Percentiles rank a stretch among this genome's conserved stretches.
phyloP scores from a whole-genome alignment of 2,797 vertebrate species.

The Hippocampus kuda region DNA sequence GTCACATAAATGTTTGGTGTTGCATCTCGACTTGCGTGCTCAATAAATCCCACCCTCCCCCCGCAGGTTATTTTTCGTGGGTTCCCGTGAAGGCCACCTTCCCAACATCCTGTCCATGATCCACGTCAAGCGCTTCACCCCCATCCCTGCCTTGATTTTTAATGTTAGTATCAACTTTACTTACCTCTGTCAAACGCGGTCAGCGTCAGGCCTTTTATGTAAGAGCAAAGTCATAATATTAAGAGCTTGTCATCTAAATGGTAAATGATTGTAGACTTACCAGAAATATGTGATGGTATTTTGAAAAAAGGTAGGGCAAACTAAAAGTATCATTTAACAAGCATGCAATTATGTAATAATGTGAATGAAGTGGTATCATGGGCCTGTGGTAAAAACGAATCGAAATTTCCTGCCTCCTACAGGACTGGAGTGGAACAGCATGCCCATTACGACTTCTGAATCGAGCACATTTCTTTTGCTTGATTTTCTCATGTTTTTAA shows the following conservation, averaged over 20 bases:
- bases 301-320: too few species aligned
- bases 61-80: slow-evolving; percentile 75
- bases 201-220: neutral
- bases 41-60: neutral
- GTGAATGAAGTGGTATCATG: too few species aligned
- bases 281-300: too few species aligned
- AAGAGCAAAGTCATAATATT: too few species aligned
- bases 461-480: neutral
- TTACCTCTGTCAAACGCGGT: too few species aligned
- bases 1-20: too few species aligned
- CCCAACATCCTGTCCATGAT: slow-evolving; percentile 77
- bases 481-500: neutral
- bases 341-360: too few species aligned
- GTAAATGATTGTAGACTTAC: too few species aligned
- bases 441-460: neutral
- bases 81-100: slow-evolving; percentile 74
- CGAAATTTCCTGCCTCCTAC: neutral
- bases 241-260: too few species aligned
- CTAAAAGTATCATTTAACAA: too few species aligned
- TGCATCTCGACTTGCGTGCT: neutral
- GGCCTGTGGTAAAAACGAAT: too few species aligned
- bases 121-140: slow-evolving; percentile 69
- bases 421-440: neutral
- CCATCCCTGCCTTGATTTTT: slow-evolving; percentile 75
- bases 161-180: slow-evolving; percentile 57